These are phyloP conservation scores for Rousettus madagascariensis DNA, from an alignment of 2,797 vertebrate genomes.

Conservation along the genomic window DNA sequence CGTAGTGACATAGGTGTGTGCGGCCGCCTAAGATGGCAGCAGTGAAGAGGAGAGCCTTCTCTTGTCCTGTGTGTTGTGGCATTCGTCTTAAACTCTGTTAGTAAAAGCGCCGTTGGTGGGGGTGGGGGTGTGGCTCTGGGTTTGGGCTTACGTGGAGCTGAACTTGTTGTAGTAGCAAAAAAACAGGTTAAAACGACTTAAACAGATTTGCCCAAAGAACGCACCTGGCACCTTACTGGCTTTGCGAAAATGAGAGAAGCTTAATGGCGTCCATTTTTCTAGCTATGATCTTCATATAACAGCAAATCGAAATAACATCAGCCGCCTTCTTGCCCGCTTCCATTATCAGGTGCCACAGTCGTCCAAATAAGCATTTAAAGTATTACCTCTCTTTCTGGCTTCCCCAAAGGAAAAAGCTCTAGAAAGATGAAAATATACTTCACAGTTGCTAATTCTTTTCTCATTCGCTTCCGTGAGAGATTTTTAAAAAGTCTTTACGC, in stretches of 20 bases:
- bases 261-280: background rate
- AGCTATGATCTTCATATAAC: background rate
- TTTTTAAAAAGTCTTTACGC: background rate
- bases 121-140: background rate
- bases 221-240: background rate
- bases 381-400: background rate
- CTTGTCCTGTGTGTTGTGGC: background rate
- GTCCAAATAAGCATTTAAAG: background rate
- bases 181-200: background rate
- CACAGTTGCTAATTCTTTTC: background rate
- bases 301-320: background rate
- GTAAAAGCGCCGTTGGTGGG: background rate
- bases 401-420: background rate
- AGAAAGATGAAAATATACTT: background rate
- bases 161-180: background rate
- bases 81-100: background rate
- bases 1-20: background rate
- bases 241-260: background rate
- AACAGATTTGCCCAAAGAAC: background rate
- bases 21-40: accelerated
- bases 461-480: background rate
- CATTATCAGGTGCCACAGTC: background rate
- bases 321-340: background rate
- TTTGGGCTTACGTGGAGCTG: background rate
- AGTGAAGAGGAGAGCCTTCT: background rate